Evolutionary conservation across 2,797 vertebrate species (phyloP), one percentile per base, ranked within the genome.

Genomic region (Oreonectes daqikongensis): DNA sequence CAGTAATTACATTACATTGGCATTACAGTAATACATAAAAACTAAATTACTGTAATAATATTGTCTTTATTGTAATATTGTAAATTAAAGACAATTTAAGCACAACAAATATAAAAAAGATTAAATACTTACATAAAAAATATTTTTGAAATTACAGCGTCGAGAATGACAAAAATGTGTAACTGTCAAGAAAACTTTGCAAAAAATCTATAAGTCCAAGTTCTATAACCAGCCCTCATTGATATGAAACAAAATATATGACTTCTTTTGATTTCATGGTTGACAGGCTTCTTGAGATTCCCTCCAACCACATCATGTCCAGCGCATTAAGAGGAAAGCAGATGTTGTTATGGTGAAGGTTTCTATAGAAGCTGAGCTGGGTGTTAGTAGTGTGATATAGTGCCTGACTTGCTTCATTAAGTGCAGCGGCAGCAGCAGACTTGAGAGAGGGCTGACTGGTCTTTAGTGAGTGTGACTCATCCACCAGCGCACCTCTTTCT

Each of bases 321-420:
- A 53, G 10, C 30, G 3, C 4, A 17, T 4, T 22, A 5, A 50
- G 50, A 76, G 68, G 28, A 48, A 69, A 53, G 28, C 48, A 69
- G 32, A 55, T 30, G 22, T 59, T 75, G 77, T 74, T 81, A 77
- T 79, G 67, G 42, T 61, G 35, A 67, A 50, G 61, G 40, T 52
- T 57, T 69, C 14, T 32, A 11, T 35, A 53, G 74, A 18, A 78
- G 78, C 74, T 26, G 77, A 78, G 66, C 44, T 75, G 67, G n/a
- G 55, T 69, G 67, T 81, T 81, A 78, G 28, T 57, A 42, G 18
- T n/a, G 40, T 82, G 69, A 64, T 69, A 30, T 68, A 80, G 26
- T 69, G 78, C 57, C 77, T 76, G 71, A 79, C 78, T 82, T 72
- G 63, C 68, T 83, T 80, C 81, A 83, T 80, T 81, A 79, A 75